Evolutionary conservation across 2,113 vertebrate species (phyloP), one percentile per base, ranked within the genome.

Genomic region (Romanogobio albipinnatus): DNA sequence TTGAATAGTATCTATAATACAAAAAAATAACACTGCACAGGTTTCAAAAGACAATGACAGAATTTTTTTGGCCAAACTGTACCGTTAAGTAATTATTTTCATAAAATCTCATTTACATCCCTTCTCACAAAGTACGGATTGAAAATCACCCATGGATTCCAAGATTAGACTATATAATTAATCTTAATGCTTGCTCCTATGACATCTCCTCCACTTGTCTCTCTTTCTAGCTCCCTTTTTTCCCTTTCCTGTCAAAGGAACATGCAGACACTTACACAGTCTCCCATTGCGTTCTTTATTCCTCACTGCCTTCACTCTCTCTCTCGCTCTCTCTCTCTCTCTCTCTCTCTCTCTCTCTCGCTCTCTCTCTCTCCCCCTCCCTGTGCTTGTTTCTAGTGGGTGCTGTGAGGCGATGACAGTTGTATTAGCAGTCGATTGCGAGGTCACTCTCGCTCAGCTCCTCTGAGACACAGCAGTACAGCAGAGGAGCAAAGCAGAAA

Each of bases 391-490:
- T 85, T 73, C 88, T 81, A 86, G 88, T 82, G 90, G 88, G 89
- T 84, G 87, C 86, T 84, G 82, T 89, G 90, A 90, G 91, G 90
- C 87, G 90, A 92, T 93, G 93, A 94, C 94, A 94, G 93, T 92
- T 93, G 93, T 90, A 92, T 94, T 94, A 94, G 89, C 93, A 92
- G 91, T 94, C 86, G 92, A 93, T 94, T 90, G 90, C 82, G 89
- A 91, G 94, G 93, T 94, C 93, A 92, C 90, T 92, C 90, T 90
- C 59, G 59, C 90, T 93, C 88, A 88, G 90, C 81, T 89, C 92
- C 91, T 82, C 87, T 81, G 92, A 92, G 93, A 71, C 86, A 82
- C 62, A 68, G 84, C 81, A 24, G 58, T 80, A 82, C 33, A 85
- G 79, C 26, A 88, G 62, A 58, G 74, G 22, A 76, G 83, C 81